Percentiles rank a stretch among this genome's conserved stretches.
phyloP scores from a whole-genome alignment of 2,113 vertebrate genomes.

The Macquaria ambigua region DNA sequence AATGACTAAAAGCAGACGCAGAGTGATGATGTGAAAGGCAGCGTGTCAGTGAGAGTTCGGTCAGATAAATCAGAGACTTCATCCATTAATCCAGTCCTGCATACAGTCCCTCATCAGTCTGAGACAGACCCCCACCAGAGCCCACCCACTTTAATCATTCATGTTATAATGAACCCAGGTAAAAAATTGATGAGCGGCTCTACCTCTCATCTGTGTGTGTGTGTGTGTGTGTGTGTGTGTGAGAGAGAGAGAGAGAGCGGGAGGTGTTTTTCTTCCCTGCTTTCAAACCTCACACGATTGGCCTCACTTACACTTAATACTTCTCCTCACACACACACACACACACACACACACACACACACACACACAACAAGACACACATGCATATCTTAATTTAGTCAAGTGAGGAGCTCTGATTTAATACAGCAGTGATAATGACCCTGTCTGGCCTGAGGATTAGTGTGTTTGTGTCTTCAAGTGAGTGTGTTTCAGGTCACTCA shows the following conservation, averaged over 20 bases:
- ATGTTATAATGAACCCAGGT: conserved; percentile 63
- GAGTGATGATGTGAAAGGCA: background rate
- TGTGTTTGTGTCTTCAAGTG: conserved; percentile 49
- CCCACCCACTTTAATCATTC: conserved; percentile 72
- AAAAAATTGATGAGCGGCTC: conserved; percentile 69
- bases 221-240: background rate
- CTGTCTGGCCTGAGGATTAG: conserved; percentile 44
- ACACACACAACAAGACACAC: conserved; percentile 7
- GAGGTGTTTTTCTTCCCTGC: background rate
- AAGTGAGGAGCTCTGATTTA: conserved; percentile 55
- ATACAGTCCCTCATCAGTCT: conserved; percentile 13
- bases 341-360: conserved; percentile 13
- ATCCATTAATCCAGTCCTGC: conserved; percentile 25
- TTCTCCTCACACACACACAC: conserved; percentile 1
- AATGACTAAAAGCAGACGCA: conserved; percentile 3
- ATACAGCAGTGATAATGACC: conserved; percentile 56
- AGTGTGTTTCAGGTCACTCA: conserved; percentile 40
- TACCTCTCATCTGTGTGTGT: conserved; percentile 13
- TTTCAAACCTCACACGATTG: conserved; percentile 15
- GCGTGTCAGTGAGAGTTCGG: conserved; percentile 8
- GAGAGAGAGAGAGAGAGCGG: background rate
- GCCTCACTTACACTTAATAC: background rate
- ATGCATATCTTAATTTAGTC: conserved; percentile 31
- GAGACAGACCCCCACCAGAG: conserved; percentile 29
- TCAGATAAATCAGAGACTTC: conserved; percentile 23